Percentiles rank a stretch among this genome's conserved stretches.
Conservation (phyloP, 1,140 invertebrate genomes). For the Microplitis mediator region DNA sequence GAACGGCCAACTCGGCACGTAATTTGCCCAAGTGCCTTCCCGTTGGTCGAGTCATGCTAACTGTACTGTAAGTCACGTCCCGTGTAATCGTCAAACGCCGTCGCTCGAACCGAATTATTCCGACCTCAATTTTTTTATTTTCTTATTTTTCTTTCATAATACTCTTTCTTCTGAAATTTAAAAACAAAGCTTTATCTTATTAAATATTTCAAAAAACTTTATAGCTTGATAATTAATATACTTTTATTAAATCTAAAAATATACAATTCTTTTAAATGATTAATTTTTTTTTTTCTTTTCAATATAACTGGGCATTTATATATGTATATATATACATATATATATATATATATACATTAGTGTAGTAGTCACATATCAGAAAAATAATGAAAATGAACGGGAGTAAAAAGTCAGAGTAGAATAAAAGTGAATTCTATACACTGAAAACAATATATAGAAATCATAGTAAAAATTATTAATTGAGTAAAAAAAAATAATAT, state of each 20-base stretch:
- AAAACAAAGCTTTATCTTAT: neutral
- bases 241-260: neutral
- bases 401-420: neutral
- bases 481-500: constrained; percentile 7
- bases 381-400: neutral
- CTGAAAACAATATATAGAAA: neutral
- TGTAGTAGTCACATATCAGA: neutral
- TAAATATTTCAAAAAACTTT: neutral
- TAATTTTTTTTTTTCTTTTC: neutral
- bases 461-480: neutral
- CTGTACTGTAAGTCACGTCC: constrained; percentile 47
- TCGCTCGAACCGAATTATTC: constrained; percentile 20
- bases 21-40: constrained; percentile 62
- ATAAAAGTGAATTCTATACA: neutral
- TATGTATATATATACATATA: constrained; percentile 32
- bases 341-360: constrained; percentile 1
- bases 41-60: constrained; percentile 59
- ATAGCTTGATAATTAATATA: constrained; percentile 4
- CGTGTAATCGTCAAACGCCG: constrained; percentile 32
- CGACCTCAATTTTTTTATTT: constrained; percentile 26
- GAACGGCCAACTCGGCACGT: constrained; percentile 59
- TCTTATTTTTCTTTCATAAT: neutral
- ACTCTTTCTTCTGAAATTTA: neutral
- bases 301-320: constrained; percentile 43
- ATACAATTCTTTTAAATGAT: too few species aligned